phyloP scores from a whole-genome alignment of 2,888 invertebrate species.

The Acronicta aceris region DNA sequence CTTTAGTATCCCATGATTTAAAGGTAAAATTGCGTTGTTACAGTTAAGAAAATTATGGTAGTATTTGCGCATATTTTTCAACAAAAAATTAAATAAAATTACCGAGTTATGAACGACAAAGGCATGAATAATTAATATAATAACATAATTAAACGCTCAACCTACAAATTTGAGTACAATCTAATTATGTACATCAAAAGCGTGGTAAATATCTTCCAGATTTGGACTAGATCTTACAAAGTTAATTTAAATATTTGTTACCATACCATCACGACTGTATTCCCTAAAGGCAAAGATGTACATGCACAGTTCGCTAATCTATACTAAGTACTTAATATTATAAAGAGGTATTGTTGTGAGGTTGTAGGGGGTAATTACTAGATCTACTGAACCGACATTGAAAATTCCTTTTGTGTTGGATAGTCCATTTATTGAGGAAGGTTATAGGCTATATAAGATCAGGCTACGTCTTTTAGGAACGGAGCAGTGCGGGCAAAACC shows the following conservation, averaged over 20 bases:
- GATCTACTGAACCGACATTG: too few species aligned
- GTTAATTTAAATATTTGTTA: not conserved
- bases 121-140: conserved; percentile 14
- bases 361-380: too few species aligned
- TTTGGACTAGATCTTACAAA: conserved; percentile 4
- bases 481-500: too few species aligned
- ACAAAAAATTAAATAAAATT: conserved; percentile 11
- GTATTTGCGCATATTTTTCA: conserved; percentile 13
- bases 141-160: conserved; percentile 19
- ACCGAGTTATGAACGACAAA: conserved; percentile 1
- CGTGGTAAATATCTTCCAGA: conserved; percentile 4
- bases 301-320: too few species aligned
- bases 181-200: conserved; percentile 13
- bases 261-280: too few species aligned
- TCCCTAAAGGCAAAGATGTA: too few species aligned
- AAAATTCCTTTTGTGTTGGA: too few species aligned
- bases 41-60: not conserved
- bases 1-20: not conserved
- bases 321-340: too few species aligned
- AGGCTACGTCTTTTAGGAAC: too few species aligned
- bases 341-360: too few species aligned
- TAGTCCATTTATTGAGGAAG: too few species aligned
- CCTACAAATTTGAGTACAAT: conserved; percentile 14
- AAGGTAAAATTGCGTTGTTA: not conserved
- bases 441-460: too few species aligned